Percentiles rank a stretch among this genome's conserved stretches.
These are phyloP conservation scores for Oligia fasciuncula DNA, from an alignment of 2,888 invertebrate genomes.

Conservation along the genomic window DNA sequence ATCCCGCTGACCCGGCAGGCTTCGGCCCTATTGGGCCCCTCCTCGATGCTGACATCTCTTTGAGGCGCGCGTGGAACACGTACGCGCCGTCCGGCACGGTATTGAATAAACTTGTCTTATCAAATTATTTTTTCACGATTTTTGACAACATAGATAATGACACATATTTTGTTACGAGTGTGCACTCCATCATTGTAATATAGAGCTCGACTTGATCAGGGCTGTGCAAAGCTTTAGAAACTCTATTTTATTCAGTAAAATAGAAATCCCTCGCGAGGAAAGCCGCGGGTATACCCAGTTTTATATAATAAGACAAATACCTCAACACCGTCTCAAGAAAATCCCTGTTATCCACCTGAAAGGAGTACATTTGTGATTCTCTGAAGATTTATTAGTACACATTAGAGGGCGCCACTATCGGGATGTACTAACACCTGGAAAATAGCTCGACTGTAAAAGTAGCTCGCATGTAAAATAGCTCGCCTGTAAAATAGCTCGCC, in stretches of 20 bases:
- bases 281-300: neutral
- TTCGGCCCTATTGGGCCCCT: too few relatives aligned
- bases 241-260: slow-evolving; percentile 1
- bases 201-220: neutral
- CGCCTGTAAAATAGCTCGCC: slow-evolving; percentile 12
- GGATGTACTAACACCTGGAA: slow-evolving; percentile 43
- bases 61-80: too few relatives aligned
- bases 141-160: neutral
- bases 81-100: too few relatives aligned
- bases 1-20: too few relatives aligned
- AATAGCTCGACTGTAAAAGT: slow-evolving; percentile 25
- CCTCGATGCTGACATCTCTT: too few relatives aligned
- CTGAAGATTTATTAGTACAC: slow-evolving; percentile 37
- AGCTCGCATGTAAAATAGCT: slow-evolving; percentile 26
- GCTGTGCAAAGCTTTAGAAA: neutral
- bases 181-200: neutral
- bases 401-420: slow-evolving; percentile 18
- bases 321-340: slow-evolving; percentile 20
- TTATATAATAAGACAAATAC: slow-evolving; percentile 14
- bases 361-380: slow-evolving; percentile 36
- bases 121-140: neutral
- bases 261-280: neutral
- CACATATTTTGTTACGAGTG: neutral
- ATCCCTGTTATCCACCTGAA: slow-evolving; percentile 14
- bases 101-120: neutral